Evolutionary conservation across 2,888 invertebrate genomes (phyloP), one percentile per base, ranked within the genome.

Genomic region (Calameuta idolon): DNA sequence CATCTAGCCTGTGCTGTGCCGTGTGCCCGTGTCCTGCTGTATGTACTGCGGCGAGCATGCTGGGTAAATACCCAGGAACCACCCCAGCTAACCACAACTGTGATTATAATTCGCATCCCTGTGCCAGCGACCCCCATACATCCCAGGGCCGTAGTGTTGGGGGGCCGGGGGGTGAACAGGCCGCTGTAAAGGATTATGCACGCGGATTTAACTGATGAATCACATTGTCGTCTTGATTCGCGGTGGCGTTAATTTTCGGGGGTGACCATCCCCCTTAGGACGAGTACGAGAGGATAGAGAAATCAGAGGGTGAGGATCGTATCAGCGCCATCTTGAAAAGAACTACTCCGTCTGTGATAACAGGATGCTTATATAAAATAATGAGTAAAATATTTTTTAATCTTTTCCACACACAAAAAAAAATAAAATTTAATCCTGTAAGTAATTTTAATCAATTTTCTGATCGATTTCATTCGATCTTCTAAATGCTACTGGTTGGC

Each of bases 161-260:
- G 78, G 69, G 78, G 81, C 81, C 76, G 31, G 75, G 77, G 83
- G 83, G 85, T 77, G 81, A 86, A 86, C 88, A 87, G 84, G 84
- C 88, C 85, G 87, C 89, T 90, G 89, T 89, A 91, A 91, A 91
- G 91, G 91, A 91, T 91, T 91, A 91, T 90, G 90, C 88, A 91
- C 91, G 91, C 91, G 91, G 91, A 91, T 91, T 91, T 91, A 91
- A 91, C 91, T 91, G 91, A 91, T 91, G 91, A 91, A 91, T 91
- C 91, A 91, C 91, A 91, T 91, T 91, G 91, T 91, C 91, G 90
- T 91, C 91, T 91, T 91, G 91, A 91, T 91, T 91, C 90, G 90
- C 89, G 89, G 86, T 88, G 91, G 90, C 91, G 91, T 91, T 91
- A 91, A 91, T 91, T 91, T 91, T 90, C 89, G 74, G 73, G 78